Base-by-base conservation (phyloP, 1,140 invertebrate genomes). In the Cotesia glomerata region DNA sequence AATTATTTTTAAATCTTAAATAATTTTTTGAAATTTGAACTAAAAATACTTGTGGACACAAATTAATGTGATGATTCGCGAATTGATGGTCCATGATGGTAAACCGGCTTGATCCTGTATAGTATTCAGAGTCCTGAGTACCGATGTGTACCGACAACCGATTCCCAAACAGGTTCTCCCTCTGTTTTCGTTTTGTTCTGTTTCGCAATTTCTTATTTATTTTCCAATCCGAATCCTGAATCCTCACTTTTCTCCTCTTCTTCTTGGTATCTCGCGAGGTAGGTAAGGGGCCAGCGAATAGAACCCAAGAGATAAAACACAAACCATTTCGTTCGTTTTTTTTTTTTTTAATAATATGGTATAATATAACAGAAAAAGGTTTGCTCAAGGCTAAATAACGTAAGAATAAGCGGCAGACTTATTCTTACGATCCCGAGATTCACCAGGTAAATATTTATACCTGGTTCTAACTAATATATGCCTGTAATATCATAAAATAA, bases 361-460 rank as follows among this genome's bases (percentile, higher is more conserved):
- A 74, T 36, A 49, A 67, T 59, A 51, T 64, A 59, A 16, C 39
- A 34, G 49, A 65, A 59, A 56, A 61, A 61, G 3, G 32, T 36
- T 63, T 11, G 13, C 18, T 54, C 66, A 75, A 72, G 70, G 74
- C 65, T 56, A 75, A 72, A 72, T 71, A 39, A 69, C 66, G 65
- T 69, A 74, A 74, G 62, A 74, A 45, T 39, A 26, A 16, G 54
- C 39, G 39, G 39, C 11, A 39, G 52, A 70, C 52, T 32, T 26
- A 18, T 14, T 36, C 45, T 36, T 18, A 18, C 4, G 18, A 45
- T 26, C 18, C 18, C 18, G 18, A 62, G 7, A 69, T 14, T n/a
- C 16, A 59, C 8, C 14, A 51, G 36, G 45, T 59, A 74, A 74
- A 71, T 71, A 71, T 67, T 64, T 66, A 64, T 74, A 64, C 56